phyloP scores from a whole-genome alignment of 1,140 invertebrate species.

The Heliothis virescens region DNA sequence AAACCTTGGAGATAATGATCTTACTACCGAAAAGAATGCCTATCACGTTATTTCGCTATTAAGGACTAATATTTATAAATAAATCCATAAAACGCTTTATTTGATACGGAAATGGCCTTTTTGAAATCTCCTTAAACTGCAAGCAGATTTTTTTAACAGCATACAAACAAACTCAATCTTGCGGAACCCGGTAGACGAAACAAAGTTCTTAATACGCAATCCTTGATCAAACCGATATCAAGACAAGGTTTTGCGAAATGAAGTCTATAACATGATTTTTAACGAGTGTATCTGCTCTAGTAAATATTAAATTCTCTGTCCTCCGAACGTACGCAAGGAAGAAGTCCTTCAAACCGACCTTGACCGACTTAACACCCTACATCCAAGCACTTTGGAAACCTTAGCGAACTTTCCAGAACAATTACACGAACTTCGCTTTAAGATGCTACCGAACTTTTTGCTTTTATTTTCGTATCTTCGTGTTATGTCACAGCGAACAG shows the following conservation, averaged over 20 bases:
- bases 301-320: constrained; percentile 16
- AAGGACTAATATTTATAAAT: too few species aligned
- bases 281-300: not conserved
- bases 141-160: not conserved
- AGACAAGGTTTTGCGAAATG: not conserved
- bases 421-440: not conserved
- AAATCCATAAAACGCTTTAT: too few species aligned
- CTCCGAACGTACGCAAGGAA: not conserved
- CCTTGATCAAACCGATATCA: not conserved
- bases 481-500: too few species aligned
- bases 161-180: not conserved
- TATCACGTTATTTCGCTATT: too few species aligned
- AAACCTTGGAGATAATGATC: too few species aligned
- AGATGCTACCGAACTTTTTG: not conserved
- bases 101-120: too few species aligned
- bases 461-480: not conserved
- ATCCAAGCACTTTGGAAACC: not conserved
- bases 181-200: not conserved
- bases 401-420: constrained; percentile 1
- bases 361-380: not conserved
- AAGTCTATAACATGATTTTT: not conserved
- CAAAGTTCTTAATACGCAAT: not conserved
- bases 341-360: constrained; percentile 7
- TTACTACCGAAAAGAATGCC: too few species aligned
- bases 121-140: not conserved